These are phyloP conservation scores for Heliocidaris erythrogramma DNA, from an alignment of 35 echinoderm and acorn worm genomes.

Conservation along the genomic window DNA sequence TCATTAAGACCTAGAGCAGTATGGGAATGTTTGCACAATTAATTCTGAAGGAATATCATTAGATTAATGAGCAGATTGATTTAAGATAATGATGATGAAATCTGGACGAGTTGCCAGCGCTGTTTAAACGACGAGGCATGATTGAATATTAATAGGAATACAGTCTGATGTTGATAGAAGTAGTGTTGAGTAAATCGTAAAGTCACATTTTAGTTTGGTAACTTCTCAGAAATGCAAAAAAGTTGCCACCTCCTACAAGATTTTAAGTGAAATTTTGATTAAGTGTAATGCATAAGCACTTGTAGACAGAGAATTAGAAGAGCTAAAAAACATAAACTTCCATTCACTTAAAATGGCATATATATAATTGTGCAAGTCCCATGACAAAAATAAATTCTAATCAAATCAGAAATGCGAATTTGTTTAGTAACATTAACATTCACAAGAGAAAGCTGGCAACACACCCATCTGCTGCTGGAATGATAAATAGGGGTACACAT, in stretches of 20 bases:
- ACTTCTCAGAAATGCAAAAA: background rate
- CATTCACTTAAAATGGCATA: too few relatives aligned
- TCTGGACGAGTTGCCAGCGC: background rate
- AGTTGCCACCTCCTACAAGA: background rate
- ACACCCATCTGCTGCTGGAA: too few relatives aligned
- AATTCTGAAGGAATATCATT: conserved; percentile 2
- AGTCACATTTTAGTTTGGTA: background rate
- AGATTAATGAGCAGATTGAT: background rate
- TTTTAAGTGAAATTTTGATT: background rate
- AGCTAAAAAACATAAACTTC: too few relatives aligned
- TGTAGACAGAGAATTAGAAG: too few relatives aligned
- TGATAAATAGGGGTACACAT: too few relatives aligned
- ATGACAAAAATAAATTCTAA: too few relatives aligned
- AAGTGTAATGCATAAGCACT: too few relatives aligned
- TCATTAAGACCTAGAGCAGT: background rate
- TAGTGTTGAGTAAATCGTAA: background rate
- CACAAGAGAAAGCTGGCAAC: too few relatives aligned
- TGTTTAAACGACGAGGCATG: background rate
- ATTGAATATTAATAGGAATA: background rate
- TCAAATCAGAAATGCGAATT: too few relatives aligned
- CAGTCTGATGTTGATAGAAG: background rate
- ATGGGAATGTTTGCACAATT: background rate
- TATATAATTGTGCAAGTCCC: too few relatives aligned
- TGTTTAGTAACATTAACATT: too few relatives aligned
- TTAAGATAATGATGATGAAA: conserved; percentile 9